These are phyloP conservation scores for Notothenia rossii DNA, from an alignment of 2,113 vertebrate species.

Conservation along the genomic window DNA sequence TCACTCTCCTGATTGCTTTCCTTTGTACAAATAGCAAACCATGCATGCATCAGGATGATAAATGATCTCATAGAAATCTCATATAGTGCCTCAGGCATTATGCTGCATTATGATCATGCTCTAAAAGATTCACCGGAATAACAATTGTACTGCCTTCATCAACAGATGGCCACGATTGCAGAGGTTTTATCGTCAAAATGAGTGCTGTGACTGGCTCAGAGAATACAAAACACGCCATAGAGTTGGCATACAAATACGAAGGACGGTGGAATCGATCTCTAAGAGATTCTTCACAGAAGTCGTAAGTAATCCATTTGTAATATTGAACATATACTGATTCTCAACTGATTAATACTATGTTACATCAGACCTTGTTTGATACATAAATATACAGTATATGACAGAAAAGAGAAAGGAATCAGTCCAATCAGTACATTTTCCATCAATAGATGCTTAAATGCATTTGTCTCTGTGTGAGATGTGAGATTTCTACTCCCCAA, in stretches of 20 bases:
- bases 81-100: not conserved
- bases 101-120: not conserved
- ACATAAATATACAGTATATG: not conserved
- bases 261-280: constrained; percentile 93
- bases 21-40: not conserved
- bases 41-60: not conserved
- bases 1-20: not conserved
- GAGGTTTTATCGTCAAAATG: constrained; percentile 92
- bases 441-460: not conserved
- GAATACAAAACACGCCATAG: constrained; percentile 93
- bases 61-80: not conserved
- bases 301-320: constrained; percentile 81
- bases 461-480: not conserved
- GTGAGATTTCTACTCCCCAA: not conserved
- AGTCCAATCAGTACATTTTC: not conserved
- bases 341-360: too few relatives aligned
- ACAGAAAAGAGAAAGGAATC: not conserved
- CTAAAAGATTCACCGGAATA: not conserved
- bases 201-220: constrained; percentile 92
- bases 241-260: constrained; percentile 91
- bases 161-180: constrained; percentile 94
- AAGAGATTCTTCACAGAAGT: constrained; percentile 97
- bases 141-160: constrained; percentile 13
- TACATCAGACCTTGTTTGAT: not conserved
- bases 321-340: too few relatives aligned